Conservation (phyloP, 92 coral and sea anemone genomes). For the Siderastrea siderea region DNA sequence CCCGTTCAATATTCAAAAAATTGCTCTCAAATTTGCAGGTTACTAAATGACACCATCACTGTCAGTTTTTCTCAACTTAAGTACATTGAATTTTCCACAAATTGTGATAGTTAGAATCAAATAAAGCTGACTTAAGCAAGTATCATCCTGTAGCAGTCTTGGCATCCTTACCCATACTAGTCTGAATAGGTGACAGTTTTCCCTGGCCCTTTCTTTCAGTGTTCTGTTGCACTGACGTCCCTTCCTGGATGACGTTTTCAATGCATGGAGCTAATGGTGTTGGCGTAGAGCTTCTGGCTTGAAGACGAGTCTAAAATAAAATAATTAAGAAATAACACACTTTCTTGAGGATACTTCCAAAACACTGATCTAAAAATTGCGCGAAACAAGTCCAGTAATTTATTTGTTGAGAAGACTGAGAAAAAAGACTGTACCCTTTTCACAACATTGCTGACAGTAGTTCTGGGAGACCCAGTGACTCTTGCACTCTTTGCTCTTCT, state of each 20-base stretch:
- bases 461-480: constrained; percentile 23
- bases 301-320: constrained; percentile 84
- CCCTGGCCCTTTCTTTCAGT: constrained; percentile 65
- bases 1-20: no score
- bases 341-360: not conserved
- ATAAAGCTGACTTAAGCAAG: no score
- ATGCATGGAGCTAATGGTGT: constrained; percentile 93
- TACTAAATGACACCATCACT: no score
- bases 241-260: constrained; percentile 89
- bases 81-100: no score
- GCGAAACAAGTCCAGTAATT: not conserved
- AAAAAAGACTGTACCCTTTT: constrained; percentile 55
- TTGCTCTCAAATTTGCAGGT: no score
- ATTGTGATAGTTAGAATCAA: no score
- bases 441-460: constrained; percentile 52
- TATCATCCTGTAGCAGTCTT: not conserved
- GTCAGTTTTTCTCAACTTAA: no score
- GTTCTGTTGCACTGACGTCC: constrained; percentile 52
- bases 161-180: constrained; percentile 57
- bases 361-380: no score
- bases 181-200: constrained; percentile 70
- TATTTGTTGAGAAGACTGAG: no score
- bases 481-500: constrained; percentile 47
- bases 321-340: not conserved
- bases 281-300: constrained; percentile 84